Percentiles rank a stretch among this genome's conserved stretches.
These are phyloP conservation scores for Eretmochelys imbricata DNA, from an alignment of 2,113 vertebrate species.

Conservation along the genomic window DNA sequence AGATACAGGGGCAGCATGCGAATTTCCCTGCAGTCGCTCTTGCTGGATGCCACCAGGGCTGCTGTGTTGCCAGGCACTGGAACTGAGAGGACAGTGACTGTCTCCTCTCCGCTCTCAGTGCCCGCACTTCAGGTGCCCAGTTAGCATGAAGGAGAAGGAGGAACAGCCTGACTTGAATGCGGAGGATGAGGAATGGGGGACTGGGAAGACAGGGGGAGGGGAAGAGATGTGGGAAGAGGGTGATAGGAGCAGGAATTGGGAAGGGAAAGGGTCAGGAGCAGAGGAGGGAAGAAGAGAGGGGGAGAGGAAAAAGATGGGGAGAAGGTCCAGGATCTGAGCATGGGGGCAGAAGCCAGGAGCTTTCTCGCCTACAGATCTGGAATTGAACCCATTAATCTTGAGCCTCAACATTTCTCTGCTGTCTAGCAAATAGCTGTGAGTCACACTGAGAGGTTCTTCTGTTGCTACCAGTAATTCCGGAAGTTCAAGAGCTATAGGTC, in stretches of 20 bases:
- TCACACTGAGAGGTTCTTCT: too few species aligned
- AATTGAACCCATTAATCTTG: neutral
- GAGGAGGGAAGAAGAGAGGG: neutral
- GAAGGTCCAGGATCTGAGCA: neutral
- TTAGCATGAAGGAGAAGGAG: neutral
- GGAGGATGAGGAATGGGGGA: neutral
- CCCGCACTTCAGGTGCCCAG: neutral
- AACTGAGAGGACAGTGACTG: neutral
- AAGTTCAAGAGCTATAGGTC: neutral
- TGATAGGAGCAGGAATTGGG: fast-evolving
- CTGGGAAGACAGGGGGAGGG: neutral
- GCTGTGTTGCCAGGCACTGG: neutral
- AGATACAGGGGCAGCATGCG: neutral
- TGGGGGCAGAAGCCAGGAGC: neutral
- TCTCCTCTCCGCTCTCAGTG: fast-evolving
- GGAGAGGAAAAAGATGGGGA: neutral
- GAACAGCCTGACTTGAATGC: neutral
- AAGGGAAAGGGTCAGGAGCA: fast-evolving
- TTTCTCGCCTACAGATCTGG: neutral
- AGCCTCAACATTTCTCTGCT: neutral
- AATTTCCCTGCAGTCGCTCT: neutral
- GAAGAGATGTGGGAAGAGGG: neutral
- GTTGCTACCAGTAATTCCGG: neutral
- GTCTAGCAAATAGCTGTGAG: neutral
- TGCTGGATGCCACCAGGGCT: neutral